Evolutionary conservation across 2,888 invertebrate genomes (phyloP).

Genomic region (Aplocera efformata): DNA sequence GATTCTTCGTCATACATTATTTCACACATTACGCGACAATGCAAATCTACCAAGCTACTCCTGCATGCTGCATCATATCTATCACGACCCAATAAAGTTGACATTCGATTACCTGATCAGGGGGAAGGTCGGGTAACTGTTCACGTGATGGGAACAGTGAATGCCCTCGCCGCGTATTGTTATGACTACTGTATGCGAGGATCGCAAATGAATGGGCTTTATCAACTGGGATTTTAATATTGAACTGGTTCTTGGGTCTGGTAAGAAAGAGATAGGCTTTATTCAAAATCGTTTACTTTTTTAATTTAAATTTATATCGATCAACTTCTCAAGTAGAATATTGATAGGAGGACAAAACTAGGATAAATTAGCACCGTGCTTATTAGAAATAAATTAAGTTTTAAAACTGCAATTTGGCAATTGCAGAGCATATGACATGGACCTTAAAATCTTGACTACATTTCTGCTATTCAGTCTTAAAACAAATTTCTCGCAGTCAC

Average conservation of each 20-base stretch:
- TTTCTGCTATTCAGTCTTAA: slow-evolving; percentile 3
- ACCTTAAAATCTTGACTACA: no score
- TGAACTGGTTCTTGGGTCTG: slow-evolving; percentile 5
- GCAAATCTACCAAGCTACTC: slow-evolving; percentile 28
- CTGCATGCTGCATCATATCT: slow-evolving; percentile 26
- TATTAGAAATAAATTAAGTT: no score
- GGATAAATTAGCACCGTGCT: no score
- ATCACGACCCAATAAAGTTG: slow-evolving; percentile 31
- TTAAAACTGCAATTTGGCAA: no score
- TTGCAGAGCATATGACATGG: no score
- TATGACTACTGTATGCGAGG: slow-evolving; percentile 14
- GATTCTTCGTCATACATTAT: slow-evolving; percentile 9
- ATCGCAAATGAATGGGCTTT: slow-evolving; percentile 29
- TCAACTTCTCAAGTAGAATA: no score
- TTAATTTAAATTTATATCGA: no score
- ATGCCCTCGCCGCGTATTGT: slow-evolving; percentile 40
- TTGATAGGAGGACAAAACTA: no score
- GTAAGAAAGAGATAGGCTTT: background rate
- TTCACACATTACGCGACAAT: slow-evolving; percentile 19
- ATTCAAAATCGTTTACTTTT: no score
- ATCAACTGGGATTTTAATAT: background rate
- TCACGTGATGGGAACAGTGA: slow-evolving; percentile 58
- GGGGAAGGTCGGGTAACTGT: slow-evolving; percentile 50
- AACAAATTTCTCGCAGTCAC: slow-evolving; percentile 7
- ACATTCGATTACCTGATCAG: slow-evolving; percentile 32